Base-by-base conservation (phyloP, 2,797 vertebrate genomes). In the Typhlichthys eigenmanni region DNA sequence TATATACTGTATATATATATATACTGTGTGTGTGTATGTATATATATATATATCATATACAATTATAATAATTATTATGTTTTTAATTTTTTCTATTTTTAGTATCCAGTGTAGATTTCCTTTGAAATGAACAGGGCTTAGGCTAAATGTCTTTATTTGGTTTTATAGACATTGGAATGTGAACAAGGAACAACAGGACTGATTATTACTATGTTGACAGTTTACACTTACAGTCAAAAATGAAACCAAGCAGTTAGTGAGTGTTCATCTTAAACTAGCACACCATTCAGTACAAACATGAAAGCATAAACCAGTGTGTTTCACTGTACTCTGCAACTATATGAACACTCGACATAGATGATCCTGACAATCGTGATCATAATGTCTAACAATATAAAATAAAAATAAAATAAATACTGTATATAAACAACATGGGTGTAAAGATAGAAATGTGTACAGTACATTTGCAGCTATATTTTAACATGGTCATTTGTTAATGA, bases 71-170 rank as follows among this genome's bases (percentile, higher is more conserved):
- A 24, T 24, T 24, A 24, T 24, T 24, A 24, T 24, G 24, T 29
- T 29, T 29, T 29, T 29, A 4, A 4, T 29, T 29, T 29, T 29
- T 43, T 38, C 4, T 38, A 1, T 38, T 38, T 38, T 38, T 24
- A 24, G 38, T 43, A 8, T 43, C 38, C 38, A 43, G 38, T 43
- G 7, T 43, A 43, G 38, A 8, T 43, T 6, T 38, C 49, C 58
- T 51, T 55, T 32, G 58, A 45, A 38, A 60, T 13, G 63, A 58
- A 32, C 7, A 52, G 10, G 3, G 29, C 29, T 75, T 66, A 7
- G 72, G 45, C 71, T 74, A 81, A 76, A 85, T 59, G 24, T 79
- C 61, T 90, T 90, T 90, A 92, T 93, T 93, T 93, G 90, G 90
- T 90, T 89, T 89, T 71, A 88, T 85, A 73, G 58, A 68, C 74